Base-by-base conservation (phyloP, 2,113 vertebrate species). In the Aramus guarauna region DNA sequence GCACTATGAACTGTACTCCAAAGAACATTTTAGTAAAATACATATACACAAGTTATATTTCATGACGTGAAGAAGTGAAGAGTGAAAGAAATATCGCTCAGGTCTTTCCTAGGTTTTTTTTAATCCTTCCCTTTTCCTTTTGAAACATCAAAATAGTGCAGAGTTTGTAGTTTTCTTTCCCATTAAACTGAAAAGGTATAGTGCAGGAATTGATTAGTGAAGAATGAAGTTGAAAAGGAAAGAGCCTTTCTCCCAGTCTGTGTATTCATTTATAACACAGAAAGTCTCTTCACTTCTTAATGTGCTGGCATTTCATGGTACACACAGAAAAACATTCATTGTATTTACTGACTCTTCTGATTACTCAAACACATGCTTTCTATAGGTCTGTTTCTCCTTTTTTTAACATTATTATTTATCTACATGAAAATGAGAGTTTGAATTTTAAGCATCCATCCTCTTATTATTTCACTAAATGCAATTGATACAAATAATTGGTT, bases 101-200 rank as follows among this genome's bases (percentile, higher is more conserved):
- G 9, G 26, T 62, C n/a, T 83, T 91, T 86, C 36, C 8, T 68
- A 2, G 76, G 68, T 63, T 22, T 68, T 68, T 74, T 79, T 88
- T 14, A 64, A 26, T 76, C 6, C 29, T 72, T 63, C 22, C 26
- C 4, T 94, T 77, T 90, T 86, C 26, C 14, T 56, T 82, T 91
- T 79, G 30, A 88, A 95, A 79, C n/a, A 45, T 81, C 18, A 66
- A 73, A 87, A 62, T 66, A 82, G 22, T 18, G 21, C 50, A 36
- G 20, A 72, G 17, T 92, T 90, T 82, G 81, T 85, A 15, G 32
- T 7, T 97, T 87, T 96, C 48, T 76, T 83, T 95, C 62, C 79
- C 17, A 10, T 87, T 85, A 73, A 36, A 23, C 59, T 76, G 77
- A 82, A 96, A 93, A 90, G 63, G 62, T 68, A 24, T 27, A 63